A percentile compares a stretch with the other conserved stretches of the same genome.
Conservation (phyloP, 2,113 vertebrate genomes). For the Macroglossus sobrinus region DNA sequence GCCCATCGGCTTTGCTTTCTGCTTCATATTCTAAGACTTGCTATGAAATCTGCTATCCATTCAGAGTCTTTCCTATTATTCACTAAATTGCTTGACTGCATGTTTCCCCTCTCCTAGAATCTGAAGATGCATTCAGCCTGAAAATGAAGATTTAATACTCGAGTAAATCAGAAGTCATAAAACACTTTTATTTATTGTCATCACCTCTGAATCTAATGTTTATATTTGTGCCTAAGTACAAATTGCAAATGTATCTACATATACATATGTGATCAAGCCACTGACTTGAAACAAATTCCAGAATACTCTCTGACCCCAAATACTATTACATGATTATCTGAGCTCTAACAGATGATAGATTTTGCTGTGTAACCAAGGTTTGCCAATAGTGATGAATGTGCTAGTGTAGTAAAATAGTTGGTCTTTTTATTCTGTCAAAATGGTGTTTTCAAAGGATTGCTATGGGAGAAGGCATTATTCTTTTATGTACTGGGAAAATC, state of each 20-base stretch:
- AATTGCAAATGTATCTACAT: neutral
- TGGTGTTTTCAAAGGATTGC: neutral
- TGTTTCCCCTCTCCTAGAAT: neutral
- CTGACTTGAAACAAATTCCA: neutral
- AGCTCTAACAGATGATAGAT: neutral
- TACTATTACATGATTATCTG: neutral
- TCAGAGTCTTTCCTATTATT: neutral
- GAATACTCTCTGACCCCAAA: neutral
- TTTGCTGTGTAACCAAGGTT: neutral
- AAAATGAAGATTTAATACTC: neutral
- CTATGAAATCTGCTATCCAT: neutral
- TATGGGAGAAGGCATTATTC: neutral
- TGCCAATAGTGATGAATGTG: neutral
- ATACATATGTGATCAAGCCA: neutral
- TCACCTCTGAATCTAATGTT: neutral
- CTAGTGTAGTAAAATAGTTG: neutral
- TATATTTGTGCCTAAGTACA: neutral
- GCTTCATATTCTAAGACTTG: neutral
- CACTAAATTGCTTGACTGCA: neutral
- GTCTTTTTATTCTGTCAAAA: neutral
- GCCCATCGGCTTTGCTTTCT: neutral
- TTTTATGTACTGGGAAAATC: neutral
- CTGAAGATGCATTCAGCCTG: neutral
- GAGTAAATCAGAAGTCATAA: neutral
- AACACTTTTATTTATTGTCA: neutral